Conservation (phyloP, 2,113 vertebrate genomes). For the Pitta sordida region DNA sequence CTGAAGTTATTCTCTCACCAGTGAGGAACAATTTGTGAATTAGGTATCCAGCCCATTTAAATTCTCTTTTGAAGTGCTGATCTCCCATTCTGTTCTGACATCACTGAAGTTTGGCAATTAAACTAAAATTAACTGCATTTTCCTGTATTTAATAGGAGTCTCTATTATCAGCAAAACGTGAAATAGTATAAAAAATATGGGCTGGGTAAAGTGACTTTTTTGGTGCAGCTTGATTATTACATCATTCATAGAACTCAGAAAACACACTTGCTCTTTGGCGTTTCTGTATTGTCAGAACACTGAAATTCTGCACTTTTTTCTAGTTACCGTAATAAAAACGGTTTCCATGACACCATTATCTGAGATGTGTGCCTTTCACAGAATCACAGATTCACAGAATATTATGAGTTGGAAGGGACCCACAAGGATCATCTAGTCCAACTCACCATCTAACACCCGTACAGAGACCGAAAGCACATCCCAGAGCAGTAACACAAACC, state of each 20-base stretch:
- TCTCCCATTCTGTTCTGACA: not conserved
- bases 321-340: not conserved
- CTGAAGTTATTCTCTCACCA: not conserved
- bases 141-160: not conserved
- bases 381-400: too few species aligned
- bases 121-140: not conserved
- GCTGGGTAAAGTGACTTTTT: not conserved
- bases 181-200: not conserved
- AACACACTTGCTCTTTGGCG: not conserved
- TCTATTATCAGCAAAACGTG: not conserved
- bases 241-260: not conserved
- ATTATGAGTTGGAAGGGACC: too few species aligned
- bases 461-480: too few species aligned
- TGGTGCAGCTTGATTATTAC: rapidly evolving
- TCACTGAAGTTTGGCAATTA: not conserved
- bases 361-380: not conserved
- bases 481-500: too few species aligned
- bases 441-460: too few species aligned
- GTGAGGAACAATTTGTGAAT: not conserved
- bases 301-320: not conserved
- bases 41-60: not conserved
- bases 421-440: too few species aligned
- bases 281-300: not conserved
- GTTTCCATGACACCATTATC: not conserved
- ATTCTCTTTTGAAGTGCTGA: not conserved